Evolutionary conservation across 2,888 invertebrate genomes (phyloP).

Genomic region (Bruchidius siliquastri): DNA sequence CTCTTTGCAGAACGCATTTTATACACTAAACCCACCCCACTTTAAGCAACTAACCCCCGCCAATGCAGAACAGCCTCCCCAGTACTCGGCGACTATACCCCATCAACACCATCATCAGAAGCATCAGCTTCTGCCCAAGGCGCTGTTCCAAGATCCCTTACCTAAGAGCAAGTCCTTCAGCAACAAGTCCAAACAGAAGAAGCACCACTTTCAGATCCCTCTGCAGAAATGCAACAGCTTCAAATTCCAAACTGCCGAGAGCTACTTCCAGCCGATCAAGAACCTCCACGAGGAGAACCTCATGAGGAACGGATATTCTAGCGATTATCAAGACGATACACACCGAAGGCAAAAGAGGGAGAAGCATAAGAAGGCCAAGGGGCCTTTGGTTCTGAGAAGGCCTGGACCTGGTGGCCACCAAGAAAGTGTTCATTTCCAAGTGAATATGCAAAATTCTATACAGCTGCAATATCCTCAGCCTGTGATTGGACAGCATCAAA

Average conservation of each 20-base stretch:
- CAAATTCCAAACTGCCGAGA: slow-evolving; percentile 49
- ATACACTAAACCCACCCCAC: slow-evolving; percentile 49
- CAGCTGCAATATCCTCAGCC: slow-evolving; percentile 48
- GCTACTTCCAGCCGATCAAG: slow-evolving; percentile 62
- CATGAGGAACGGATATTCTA: slow-evolving; percentile 45
- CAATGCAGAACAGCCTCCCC: slow-evolving; percentile 48
- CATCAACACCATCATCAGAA: slow-evolving; percentile 45
- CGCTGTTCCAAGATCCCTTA: slow-evolving; percentile 44
- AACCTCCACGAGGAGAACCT: slow-evolving; percentile 53
- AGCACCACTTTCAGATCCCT: slow-evolving; percentile 61
- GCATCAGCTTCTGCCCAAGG: slow-evolving; percentile 48
- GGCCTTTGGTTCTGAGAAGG: slow-evolving; percentile 41
- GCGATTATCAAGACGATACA: slow-evolving; percentile 39
- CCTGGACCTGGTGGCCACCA: slow-evolving; percentile 41
- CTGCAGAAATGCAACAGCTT: slow-evolving; percentile 63
- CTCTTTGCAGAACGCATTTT: slow-evolving; percentile 48
- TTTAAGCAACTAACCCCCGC: slow-evolving; percentile 53
- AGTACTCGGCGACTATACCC: slow-evolving; percentile 52
- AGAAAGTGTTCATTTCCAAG: slow-evolving; percentile 40
- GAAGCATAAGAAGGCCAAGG: slow-evolving; percentile 41
- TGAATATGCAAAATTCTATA: slow-evolving; percentile 42
- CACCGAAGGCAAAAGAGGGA: slow-evolving; percentile 31
- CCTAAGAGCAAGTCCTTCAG: slow-evolving; percentile 47
- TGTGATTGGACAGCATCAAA: slow-evolving; percentile 33
- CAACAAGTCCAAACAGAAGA: slow-evolving; percentile 50